phyloP scores from a whole-genome alignment of 2,113 vertebrate species.

The Bufo bufo region DNA sequence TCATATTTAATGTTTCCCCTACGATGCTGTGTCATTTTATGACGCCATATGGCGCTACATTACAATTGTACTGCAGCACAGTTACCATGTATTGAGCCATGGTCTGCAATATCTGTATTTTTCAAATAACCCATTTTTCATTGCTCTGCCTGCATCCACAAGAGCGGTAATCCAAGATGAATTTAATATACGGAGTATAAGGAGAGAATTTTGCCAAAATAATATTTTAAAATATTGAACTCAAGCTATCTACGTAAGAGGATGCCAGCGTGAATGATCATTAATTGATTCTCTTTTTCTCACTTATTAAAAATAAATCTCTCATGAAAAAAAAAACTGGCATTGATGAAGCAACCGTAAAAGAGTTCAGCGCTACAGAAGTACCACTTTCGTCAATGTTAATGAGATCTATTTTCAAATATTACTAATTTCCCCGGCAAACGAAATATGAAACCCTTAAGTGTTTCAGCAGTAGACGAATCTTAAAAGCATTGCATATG shows the following conservation, averaged over 20 bases:
- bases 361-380: background rate
- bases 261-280: background rate
- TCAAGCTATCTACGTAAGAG: background rate
- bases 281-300: conserved; percentile 6
- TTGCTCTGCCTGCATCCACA: background rate
- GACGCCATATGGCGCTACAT: no score
- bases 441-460: conserved; percentile 40
- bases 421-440: conserved; percentile 35
- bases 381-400: conserved; percentile 19
- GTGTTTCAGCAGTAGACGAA: background rate
- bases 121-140: background rate
- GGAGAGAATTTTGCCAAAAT: background rate
- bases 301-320: conserved; percentile 8
- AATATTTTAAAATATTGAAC: background rate
- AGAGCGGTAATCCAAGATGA: background rate
- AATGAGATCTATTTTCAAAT: conserved; percentile 39
- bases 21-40: no score
- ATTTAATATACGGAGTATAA: background rate
- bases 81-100: background rate
- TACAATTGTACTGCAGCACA: background rate
- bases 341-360: conserved; percentile 2
- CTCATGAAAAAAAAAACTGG: background rate
- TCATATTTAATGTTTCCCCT: no score
- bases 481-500: conserved; percentile 48
- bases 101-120: background rate